A percentile compares a stretch with the other conserved stretches of the same genome.
These are phyloP conservation scores for Rachycentron canadum DNA, from an alignment of 2,797 vertebrate species.

Conservation along the genomic window DNA sequence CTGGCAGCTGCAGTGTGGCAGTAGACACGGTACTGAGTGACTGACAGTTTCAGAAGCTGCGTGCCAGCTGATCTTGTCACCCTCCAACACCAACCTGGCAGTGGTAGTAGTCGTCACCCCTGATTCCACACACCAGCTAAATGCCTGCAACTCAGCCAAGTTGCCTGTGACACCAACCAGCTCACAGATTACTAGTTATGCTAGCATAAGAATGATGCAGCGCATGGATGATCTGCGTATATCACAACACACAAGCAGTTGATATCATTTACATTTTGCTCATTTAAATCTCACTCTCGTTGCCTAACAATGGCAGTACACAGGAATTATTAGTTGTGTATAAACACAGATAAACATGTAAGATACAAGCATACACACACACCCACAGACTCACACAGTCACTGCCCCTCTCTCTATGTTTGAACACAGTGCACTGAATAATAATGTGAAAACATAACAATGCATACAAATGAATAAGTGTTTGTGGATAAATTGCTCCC, in stretches of 20 bases:
- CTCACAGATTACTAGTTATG: slow-evolving; percentile 51
- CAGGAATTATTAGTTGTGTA: slow-evolving; percentile 19
- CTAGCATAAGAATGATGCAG: slow-evolving; percentile 19
- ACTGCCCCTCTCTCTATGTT: slow-evolving; percentile 14
- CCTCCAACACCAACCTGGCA: slow-evolving; percentile 77
- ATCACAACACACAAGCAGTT: slow-evolving; percentile 2
- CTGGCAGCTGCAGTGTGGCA: slow-evolving; percentile 81
- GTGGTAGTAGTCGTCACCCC: slow-evolving; percentile 86
- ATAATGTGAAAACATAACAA: slow-evolving; percentile 54
- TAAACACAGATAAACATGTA: slow-evolving; percentile 13
- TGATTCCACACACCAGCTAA: slow-evolving; percentile 90
- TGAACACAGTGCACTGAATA: slow-evolving; percentile 55
- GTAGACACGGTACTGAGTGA: slow-evolving; percentile 84
- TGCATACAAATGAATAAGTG: slow-evolving; percentile 60
- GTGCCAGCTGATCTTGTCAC: slow-evolving; percentile 73
- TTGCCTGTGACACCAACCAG: slow-evolving; percentile 45
- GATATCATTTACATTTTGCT: slow-evolving; percentile 27
- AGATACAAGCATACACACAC: slow-evolving; percentile 10
- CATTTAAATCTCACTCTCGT: slow-evolving; percentile 20
- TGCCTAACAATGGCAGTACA: slow-evolving; percentile 7
- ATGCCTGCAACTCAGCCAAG: slow-evolving; percentile 59
- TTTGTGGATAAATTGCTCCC: slow-evolving; percentile 60
- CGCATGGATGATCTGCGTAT: slow-evolving; percentile 18
- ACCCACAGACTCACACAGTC: slow-evolving; percentile 13
- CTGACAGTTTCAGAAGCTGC: slow-evolving; percentile 77